Conservation (phyloP, 2,888 invertebrate species). For the Entomobrya proxima region DNA sequence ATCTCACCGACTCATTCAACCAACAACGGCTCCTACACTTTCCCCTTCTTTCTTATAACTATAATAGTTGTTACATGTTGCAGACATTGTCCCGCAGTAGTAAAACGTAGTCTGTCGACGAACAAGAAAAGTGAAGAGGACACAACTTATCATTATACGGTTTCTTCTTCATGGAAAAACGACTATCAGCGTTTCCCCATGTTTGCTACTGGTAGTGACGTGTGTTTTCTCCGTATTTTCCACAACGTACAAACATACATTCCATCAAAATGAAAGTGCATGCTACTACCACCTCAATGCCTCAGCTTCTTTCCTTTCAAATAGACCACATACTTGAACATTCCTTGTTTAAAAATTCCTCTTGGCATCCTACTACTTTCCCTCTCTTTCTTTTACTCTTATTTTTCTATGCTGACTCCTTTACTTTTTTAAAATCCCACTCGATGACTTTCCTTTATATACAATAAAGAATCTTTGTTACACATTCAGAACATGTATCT, state of each 20-base stretch:
- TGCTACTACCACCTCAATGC: background rate
- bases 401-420: constrained; percentile 9
- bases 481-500: background rate
- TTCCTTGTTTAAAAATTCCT: constrained; percentile 43
- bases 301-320: background rate
- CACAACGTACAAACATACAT: background rate
- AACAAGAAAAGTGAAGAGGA: background rate
- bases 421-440: constrained; percentile 7
- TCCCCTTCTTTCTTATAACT: background rate
- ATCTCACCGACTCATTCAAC: constrained; percentile 22
- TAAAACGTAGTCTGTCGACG: background rate
- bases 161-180: constrained; percentile 29
- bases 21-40: background rate
- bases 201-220: constrained; percentile 44
- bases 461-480: background rate
- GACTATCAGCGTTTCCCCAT: constrained; percentile 31
- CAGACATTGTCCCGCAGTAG: constrained; percentile 22
- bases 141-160: constrained; percentile 33
- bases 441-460: background rate
- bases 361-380: constrained; percentile 34
- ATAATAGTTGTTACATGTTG: background rate
- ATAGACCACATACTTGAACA: constrained; percentile 13
- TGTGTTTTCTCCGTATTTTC: constrained; percentile 6
- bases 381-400: background rate
- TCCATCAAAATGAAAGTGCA: constrained; percentile 44